phyloP scores from a whole-genome alignment of 2,113 vertebrate species.

The Pteropus alecto region DNA sequence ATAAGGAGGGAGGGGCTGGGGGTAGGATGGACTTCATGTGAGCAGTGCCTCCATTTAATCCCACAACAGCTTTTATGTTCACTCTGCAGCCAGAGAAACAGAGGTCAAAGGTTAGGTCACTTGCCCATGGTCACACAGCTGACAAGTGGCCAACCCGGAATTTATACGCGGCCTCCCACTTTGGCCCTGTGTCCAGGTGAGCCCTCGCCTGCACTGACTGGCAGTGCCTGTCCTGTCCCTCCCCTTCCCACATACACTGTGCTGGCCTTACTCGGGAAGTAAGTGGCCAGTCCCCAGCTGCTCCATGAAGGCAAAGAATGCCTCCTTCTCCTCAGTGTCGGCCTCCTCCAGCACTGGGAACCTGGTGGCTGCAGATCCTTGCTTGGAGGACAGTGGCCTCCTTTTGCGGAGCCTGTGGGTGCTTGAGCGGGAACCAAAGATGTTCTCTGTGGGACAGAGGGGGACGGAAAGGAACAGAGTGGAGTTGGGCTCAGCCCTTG shows the following conservation, averaged over 20 bases:
- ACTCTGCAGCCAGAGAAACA: neutral
- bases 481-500: neutral
- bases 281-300: constrained; percentile 70
- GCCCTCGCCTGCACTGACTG: fast-evolving
- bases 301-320: constrained; percentile 77
- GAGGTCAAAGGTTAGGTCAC: neutral
- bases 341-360: neutral
- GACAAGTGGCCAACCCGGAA: neutral
- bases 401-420: constrained; percentile 47
- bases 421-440: constrained; percentile 61
- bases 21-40: neutral
- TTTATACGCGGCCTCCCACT: fast-evolving
- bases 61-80: neutral
- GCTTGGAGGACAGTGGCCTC: constrained; percentile 48
- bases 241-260: fast-evolving
- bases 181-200: neutral
- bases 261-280: constrained; percentile 79
- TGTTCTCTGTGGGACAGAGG: constrained; percentile 45
- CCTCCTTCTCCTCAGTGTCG: constrained; percentile 70
- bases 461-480: neutral
- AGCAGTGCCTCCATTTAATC: neutral
- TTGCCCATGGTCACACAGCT: neutral
- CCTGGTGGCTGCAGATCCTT: neutral
- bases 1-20: fast-evolving
- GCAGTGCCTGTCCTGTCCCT: neutral